Percentiles rank a stretch among this genome's conserved stretches.
Evolutionary conservation across 2,797 vertebrate genomes (phyloP).

Genomic region (Pseudomugil tenellus): DNA sequence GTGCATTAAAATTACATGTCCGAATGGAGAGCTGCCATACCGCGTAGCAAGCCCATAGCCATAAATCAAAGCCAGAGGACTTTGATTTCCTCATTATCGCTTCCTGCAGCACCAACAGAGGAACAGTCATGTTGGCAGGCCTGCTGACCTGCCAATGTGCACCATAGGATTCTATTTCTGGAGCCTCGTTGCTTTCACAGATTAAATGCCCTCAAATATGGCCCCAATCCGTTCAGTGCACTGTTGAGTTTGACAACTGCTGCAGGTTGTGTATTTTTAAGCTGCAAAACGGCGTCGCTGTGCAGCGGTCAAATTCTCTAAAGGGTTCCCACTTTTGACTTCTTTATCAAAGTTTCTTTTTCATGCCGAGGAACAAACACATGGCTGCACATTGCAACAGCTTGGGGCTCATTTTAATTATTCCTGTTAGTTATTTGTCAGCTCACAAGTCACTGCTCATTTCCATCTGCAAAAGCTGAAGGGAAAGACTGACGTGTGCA

Average conservation of each 20-base stretch:
- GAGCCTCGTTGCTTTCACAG: slow-evolving; percentile 65
- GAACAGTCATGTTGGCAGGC: slow-evolving; percentile 37
- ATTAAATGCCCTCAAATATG: slow-evolving; percentile 70
- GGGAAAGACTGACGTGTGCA: slow-evolving; percentile 21
- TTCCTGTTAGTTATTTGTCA: slow-evolving; percentile 13
- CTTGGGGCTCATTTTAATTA: slow-evolving; percentile 6
- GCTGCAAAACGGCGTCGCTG: slow-evolving; percentile 30
- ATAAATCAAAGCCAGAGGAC: slow-evolving; percentile 66
- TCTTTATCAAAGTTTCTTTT: slow-evolving; percentile 20
- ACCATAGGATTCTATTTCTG: slow-evolving; percentile 67
- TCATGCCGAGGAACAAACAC: slow-evolving; percentile 1
- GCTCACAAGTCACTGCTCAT: slow-evolving; percentile 9
- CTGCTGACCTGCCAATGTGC: slow-evolving; percentile 42
- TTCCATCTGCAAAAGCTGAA: slow-evolving; percentile 13
- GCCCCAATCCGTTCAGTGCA: slow-evolving; percentile 53
- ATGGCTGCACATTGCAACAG: slow-evolving; percentile 9
- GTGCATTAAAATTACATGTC: slow-evolving; percentile 70
- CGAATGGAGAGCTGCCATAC: slow-evolving; percentile 44
- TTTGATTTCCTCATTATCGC: slow-evolving; percentile 66
- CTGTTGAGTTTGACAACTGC: slow-evolving; percentile 54
- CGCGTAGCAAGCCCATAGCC: slow-evolving; percentile 25
- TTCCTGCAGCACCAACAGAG: slow-evolving; percentile 48
- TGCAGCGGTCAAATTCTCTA: slow-evolving; percentile 28
- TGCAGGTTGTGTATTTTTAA: slow-evolving; percentile 43
- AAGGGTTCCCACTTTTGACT: slow-evolving; percentile 16